A percentile compares a stretch with the other conserved stretches of the same genome.
phyloP scores from a whole-genome alignment of 2,888 invertebrate genomes.

The Conchocele bisecta region DNA sequence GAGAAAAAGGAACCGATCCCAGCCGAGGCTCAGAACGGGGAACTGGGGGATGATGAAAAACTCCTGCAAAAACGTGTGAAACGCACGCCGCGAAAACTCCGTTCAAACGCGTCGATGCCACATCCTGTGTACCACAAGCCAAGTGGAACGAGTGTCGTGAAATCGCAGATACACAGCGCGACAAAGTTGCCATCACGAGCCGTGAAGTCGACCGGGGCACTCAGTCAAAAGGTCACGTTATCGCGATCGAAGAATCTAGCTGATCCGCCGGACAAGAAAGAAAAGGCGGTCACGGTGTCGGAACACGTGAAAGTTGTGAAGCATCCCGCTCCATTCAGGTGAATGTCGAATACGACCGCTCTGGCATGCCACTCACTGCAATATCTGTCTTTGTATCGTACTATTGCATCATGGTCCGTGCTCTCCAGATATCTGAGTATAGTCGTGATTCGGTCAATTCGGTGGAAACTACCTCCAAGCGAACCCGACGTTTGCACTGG shows the following conservation, averaged over 20 bases:
- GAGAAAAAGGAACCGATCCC: slow-evolving; percentile 37
- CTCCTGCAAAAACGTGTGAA: slow-evolving; percentile 59
- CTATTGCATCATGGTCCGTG: too few relatives aligned
- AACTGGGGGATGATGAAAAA: slow-evolving; percentile 47
- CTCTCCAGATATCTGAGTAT: too few relatives aligned
- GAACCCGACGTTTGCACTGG: too few relatives aligned
- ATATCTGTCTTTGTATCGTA: too few relatives aligned
- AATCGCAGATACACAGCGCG: slow-evolving; percentile 46
- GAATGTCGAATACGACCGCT: too few relatives aligned
- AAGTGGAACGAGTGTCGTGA: slow-evolving; percentile 43
- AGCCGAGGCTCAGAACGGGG: slow-evolving; percentile 47
- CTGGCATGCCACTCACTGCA: too few relatives aligned
- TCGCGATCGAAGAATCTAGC: slow-evolving; percentile 42
- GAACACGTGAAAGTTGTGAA: slow-evolving; percentile 74
- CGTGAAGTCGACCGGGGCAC: slow-evolving; percentile 52
- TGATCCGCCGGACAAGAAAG: slow-evolving; percentile 41
- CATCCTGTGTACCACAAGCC: slow-evolving; percentile 51
- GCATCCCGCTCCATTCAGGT: slow-evolving; percentile 78
- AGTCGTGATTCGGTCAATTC: too few relatives aligned
- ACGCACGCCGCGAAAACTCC: slow-evolving; percentile 59
- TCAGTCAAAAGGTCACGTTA: slow-evolving; percentile 48
- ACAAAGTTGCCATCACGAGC: slow-evolving; percentile 26
- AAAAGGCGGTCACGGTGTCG: slow-evolving; percentile 50
- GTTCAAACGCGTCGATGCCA: slow-evolving; percentile 41
- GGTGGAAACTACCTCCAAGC: too few relatives aligned